Evolutionary conservation across 37 sponge, comb jelly and placozoan species (phyloP).

Genomic region (Halichondria panicea): DNA sequence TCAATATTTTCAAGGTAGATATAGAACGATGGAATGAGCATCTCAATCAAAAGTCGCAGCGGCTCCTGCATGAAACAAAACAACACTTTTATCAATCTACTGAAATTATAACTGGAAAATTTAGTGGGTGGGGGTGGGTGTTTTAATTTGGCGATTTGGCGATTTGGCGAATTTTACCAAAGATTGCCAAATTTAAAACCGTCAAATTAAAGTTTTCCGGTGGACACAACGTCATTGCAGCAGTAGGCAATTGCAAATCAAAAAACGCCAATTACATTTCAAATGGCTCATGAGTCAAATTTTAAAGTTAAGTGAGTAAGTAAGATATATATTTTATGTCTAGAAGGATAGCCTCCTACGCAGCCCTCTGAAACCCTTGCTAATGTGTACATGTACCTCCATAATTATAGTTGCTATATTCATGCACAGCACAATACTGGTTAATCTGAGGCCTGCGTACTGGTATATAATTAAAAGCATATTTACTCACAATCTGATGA

Average conservation of each 20-base stretch:
- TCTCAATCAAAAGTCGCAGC: slow-evolving; percentile 40
- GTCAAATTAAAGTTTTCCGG: too few species aligned
- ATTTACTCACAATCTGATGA: slow-evolving; percentile 59
- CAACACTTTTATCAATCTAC: too few species aligned
- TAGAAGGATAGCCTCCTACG: background rate
- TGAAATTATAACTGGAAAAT: too few species aligned
- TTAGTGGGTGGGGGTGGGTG: too few species aligned
- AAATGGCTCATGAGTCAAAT: background rate
- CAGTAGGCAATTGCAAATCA: too few species aligned
- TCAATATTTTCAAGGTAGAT: slow-evolving; percentile 28
- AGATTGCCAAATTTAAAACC: too few species aligned
- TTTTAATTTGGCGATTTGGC: too few species aligned
- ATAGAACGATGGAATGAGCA: slow-evolving; percentile 66
- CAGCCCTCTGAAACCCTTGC: background rate
- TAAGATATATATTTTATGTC: too few species aligned
- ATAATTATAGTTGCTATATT: background rate
- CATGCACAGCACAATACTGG: background rate
- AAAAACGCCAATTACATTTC: too few species aligned
- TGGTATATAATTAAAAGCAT: background rate
- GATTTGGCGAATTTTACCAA: too few species aligned
- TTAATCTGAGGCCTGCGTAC: background rate
- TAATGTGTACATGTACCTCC: background rate
- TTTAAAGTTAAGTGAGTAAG: too few species aligned
- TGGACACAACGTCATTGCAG: too few species aligned
- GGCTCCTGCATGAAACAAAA: slow-evolving; percentile 45